A percentile compares a stretch with the other conserved stretches of the same genome.
These are phyloP conservation scores for Apogon hyalosoma DNA, from an alignment of 2,797 vertebrate species.

Conservation along the genomic window DNA sequence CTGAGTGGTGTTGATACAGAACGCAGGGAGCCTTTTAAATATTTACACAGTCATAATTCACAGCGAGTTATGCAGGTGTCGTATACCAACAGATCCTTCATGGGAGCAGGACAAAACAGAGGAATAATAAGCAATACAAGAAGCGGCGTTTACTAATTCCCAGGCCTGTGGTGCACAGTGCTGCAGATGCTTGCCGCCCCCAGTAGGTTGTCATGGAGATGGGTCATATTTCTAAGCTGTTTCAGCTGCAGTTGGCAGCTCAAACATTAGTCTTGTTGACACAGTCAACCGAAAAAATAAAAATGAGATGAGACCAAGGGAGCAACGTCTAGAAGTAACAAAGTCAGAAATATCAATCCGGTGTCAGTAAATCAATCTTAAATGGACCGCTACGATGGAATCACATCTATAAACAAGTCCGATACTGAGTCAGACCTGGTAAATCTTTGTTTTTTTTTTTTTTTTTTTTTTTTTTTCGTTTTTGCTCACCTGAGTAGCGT, in stretches of 20 bases:
- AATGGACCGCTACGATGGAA: constrained; percentile 2
- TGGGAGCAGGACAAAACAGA: constrained; percentile 51
- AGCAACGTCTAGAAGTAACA: constrained; percentile 18
- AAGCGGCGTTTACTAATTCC: constrained; percentile 50
- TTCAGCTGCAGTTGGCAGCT: constrained; percentile 43
- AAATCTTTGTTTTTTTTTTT: background rate
- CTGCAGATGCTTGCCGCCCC: constrained; percentile 53
- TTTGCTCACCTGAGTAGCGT: constrained; percentile 93
- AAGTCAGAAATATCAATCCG: constrained; percentile 14
- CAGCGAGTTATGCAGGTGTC: constrained; percentile 71
- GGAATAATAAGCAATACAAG: constrained; percentile 50
- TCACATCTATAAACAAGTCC: background rate
- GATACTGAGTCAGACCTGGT: background rate
- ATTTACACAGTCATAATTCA: constrained; percentile 83
- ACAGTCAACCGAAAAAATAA: constrained; percentile 29
- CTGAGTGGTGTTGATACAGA: constrained; percentile 79
- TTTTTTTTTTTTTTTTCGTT: background rate
- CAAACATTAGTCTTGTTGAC: constrained; percentile 39
- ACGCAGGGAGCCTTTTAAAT: constrained; percentile 81
- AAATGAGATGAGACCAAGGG: constrained; percentile 15
- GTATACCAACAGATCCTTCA: constrained; percentile 60
- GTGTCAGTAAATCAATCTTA: background rate
- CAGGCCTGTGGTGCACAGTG: constrained; percentile 26
- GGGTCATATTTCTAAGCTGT: constrained; percentile 57
- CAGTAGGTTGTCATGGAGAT: constrained; percentile 68